phyloP scores from a whole-genome alignment of 2,888 invertebrate species.

The Phyto melanocephala region DNA sequence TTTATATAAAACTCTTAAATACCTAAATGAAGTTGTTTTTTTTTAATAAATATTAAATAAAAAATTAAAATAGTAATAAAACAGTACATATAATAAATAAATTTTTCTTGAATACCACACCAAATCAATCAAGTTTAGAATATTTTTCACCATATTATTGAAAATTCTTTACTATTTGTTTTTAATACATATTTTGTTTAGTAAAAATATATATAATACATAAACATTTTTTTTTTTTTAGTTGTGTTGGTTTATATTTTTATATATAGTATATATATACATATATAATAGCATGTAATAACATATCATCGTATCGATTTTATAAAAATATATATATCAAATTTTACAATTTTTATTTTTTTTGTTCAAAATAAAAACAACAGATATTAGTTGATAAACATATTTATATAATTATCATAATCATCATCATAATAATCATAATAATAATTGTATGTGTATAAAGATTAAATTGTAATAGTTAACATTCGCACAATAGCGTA shows the following conservation, averaged over 20 bases:
- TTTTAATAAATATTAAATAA: constrained; percentile 7
- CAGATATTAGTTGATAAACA: constrained; percentile 50
- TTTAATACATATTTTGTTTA: constrained; percentile 15
- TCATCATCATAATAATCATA: constrained; percentile 19
- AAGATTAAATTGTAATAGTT: constrained; percentile 65
- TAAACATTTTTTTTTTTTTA: constrained; percentile 36
- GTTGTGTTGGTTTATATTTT: constrained; percentile 45
- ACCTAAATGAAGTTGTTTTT: neutral
- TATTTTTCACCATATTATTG: neutral
- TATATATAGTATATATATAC: constrained; percentile 41
- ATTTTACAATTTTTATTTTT: constrained; percentile 61
- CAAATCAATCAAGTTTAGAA: constrained; percentile 40
- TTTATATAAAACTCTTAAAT: constrained; percentile 28
- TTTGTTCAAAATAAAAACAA: constrained; percentile 60
- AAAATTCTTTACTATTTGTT: constrained; percentile 18
- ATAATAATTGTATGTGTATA: constrained; percentile 55
- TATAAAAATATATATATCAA: constrained; percentile 64
- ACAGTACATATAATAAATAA: constrained; percentile 32
- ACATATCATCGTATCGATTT: constrained; percentile 61
- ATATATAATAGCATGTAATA: constrained; percentile 58
- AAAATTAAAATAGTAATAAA: neutral
- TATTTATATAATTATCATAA: too few relatives aligned
- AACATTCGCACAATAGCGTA: constrained; percentile 77
- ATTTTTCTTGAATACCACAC: constrained; percentile 40
- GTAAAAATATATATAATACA: constrained; percentile 55